Evolutionary conservation across 1,140 invertebrate species (phyloP), one percentile per base, ranked within the genome.

Genomic region (Hyles vespertilio): DNA sequence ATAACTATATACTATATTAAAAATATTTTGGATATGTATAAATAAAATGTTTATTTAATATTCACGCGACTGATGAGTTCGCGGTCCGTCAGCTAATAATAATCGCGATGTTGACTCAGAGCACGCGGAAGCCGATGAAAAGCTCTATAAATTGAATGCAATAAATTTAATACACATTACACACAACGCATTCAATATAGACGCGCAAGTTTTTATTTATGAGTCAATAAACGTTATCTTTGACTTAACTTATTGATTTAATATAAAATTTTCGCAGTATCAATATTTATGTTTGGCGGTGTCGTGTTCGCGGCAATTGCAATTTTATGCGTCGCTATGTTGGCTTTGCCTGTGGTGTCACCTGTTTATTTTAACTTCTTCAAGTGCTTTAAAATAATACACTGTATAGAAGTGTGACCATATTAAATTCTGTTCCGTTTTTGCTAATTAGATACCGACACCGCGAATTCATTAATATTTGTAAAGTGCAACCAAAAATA

Each of bases 51-150:
- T 33, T 51, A 48, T 48, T 34, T n/a, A 47, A 10, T 61, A 61
- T 47, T 58, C 56, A 43, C 54, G 59, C 46, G 11, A 10, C n/a
- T 46, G 51, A 32, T 33, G 57, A 40, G 59, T 34, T 55, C 74
- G 67, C 74, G 75, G 84, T 81, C 84, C 84, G 74, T 43, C 68
- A 58, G 66, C 79, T 82, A 85, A 80, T 77, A 81, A 85, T 83
- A 83, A 61, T 47, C 61, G 52, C 54, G 56, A 53, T 59, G 61
- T 72, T 82, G 79, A 86, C 70, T 86, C 69, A 73, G 43, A 43
- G 60, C 70, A 79, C 70, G 62, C 78, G 78, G 76, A 81, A 81
- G 77, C 77, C 72, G 70, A 74, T 66, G 73, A 79, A 81, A 80
- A 79, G 61, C 65, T 71, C 61, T 75, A 80, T 79, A 77, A 82